These are phyloP conservation scores for Melitaea athalia DNA, from an alignment of 2,888 invertebrate species.

Conservation along the genomic window DNA sequence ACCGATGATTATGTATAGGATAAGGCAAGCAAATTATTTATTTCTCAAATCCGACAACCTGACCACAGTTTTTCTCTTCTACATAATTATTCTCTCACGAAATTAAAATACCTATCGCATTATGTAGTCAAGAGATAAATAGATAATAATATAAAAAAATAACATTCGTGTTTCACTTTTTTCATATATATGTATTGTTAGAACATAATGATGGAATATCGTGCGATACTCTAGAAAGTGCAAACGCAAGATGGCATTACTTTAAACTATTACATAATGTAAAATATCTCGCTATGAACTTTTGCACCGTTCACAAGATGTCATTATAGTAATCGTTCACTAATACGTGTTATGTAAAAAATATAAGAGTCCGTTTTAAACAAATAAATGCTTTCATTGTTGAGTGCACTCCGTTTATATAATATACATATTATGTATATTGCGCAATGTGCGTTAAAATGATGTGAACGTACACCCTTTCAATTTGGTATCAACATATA, in stretches of 20 bases:
- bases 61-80: no score
- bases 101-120: no score
- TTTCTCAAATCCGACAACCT: no score
- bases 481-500: neutral
- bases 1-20: no score
- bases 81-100: no score
- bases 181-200: neutral
- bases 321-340: neutral
- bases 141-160: neutral
- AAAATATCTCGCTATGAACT: slow-evolving; percentile 12
- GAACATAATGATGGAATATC: slow-evolving; percentile 12
- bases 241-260: neutral
- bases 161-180: slow-evolving; percentile 8
- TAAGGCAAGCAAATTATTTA: no score
- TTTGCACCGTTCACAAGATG: neutral
- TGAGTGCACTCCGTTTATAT: neutral
- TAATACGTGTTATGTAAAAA: slow-evolving; percentile 7
- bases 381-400: neutral
- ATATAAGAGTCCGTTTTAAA: neutral
- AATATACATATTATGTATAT: no score
- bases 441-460: neutral
- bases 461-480: neutral
- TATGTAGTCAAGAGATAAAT: no score
- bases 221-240: slow-evolving; percentile 22
- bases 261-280: slow-evolving; percentile 14